These are phyloP conservation scores for Meghimatium bilineatum DNA, from an alignment of 2,888 invertebrate genomes.

Conservation along the genomic window DNA sequence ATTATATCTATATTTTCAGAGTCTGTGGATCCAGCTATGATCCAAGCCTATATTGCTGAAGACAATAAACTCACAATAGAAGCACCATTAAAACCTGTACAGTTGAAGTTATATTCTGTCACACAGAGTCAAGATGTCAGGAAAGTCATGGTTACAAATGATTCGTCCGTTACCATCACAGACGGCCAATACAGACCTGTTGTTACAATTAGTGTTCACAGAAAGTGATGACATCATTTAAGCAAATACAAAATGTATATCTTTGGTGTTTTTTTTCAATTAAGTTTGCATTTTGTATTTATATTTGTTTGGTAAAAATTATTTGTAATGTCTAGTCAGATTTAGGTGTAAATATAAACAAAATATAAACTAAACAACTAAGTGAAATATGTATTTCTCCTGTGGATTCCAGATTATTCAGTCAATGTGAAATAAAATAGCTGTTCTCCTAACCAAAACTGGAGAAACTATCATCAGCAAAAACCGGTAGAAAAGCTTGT, in stretches of 20 bases:
- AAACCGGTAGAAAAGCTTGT: too few relatives aligned
- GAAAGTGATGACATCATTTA: conserved; percentile 54
- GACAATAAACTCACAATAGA: conserved; percentile 75
- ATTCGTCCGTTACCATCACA: conserved; percentile 69
- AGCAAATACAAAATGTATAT: background rate
- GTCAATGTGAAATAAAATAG: too few relatives aligned
- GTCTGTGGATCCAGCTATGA: conserved; percentile 72
- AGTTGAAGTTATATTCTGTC: conserved; percentile 64
- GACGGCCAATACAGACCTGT: conserved; percentile 68
- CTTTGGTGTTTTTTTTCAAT: background rate
- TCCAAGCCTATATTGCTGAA: conserved; percentile 74
- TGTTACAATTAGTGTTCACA: conserved; percentile 71
- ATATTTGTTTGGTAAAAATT: too few relatives aligned
- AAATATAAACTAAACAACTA: too few relatives aligned
- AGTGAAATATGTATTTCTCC: too few relatives aligned
- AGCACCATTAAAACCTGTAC: conserved; percentile 72
- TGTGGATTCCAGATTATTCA: too few relatives aligned
- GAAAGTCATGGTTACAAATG: conserved; percentile 69
- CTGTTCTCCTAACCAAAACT: too few relatives aligned
- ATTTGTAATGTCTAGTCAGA: too few relatives aligned
- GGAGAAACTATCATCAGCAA: too few relatives aligned
- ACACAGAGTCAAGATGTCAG: conserved; percentile 71
- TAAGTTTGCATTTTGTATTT: too few relatives aligned
- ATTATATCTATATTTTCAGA: conserved; percentile 15
- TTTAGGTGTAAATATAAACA: too few relatives aligned